Conservation (phyloP, 2,797 vertebrate genomes). For the Myotis myotis region DNA sequence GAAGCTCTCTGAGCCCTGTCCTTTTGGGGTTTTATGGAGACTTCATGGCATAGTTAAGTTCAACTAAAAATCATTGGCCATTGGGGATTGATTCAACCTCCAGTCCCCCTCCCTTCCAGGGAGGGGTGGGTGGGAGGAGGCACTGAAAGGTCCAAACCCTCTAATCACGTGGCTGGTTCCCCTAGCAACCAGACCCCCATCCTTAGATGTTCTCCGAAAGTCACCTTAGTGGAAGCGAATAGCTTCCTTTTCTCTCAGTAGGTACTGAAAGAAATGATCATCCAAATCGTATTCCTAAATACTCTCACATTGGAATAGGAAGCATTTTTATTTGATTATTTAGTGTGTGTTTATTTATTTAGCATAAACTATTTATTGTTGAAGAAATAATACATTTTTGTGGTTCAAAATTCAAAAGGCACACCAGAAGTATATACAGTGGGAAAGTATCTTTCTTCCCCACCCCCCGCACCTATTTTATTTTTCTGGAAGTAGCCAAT, state of each 20-base stretch:
- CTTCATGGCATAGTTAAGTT: background rate
- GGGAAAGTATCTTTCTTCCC: background rate
- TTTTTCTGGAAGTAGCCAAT: background rate
- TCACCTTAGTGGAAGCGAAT: background rate
- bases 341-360: constrained; percentile 18
- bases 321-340: background rate
- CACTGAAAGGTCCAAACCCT: background rate
- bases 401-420: background rate
- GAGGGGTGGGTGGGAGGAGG: no score
- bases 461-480: background rate
- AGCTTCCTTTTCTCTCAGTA: background rate
- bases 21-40: background rate
- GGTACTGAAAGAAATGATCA: background rate
- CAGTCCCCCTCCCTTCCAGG: background rate
- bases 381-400: background rate
- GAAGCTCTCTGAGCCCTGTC: background rate
- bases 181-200: background rate
- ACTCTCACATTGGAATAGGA: background rate
- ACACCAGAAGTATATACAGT: background rate
- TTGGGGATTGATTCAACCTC: background rate
- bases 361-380: background rate
- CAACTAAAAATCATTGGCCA: background rate
- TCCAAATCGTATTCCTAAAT: background rate
- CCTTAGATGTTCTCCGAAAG: background rate
- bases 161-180: background rate